Base-by-base conservation (phyloP, 2,113 vertebrate species). In the Pseudopipra pipra region DNA sequence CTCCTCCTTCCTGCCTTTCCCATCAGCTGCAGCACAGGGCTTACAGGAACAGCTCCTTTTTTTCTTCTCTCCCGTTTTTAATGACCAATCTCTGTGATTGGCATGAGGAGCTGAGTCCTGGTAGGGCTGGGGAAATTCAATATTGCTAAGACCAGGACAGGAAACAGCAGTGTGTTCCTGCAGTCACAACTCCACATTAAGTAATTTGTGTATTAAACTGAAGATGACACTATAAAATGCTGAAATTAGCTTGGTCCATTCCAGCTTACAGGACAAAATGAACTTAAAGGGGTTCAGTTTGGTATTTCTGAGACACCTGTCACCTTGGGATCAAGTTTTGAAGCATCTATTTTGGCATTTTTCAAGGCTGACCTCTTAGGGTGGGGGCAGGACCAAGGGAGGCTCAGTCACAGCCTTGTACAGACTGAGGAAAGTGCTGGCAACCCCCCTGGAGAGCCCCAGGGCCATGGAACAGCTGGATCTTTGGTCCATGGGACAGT, bases 111-210 rank as follows among this genome's bases (percentile, higher is more conserved):
- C 81, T 49, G 77, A 68, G 74, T 35, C 81, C 93, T 94, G 77
- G 66, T 79, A 75, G 49, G 31, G 66, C 89, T 85, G 70, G 81
- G 77, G 70, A 97, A 96, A 97, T 97, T 96, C 87, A 95, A 97
- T 97, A 96, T 97, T 96, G 95, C 49, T 65, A 22, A 96, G 85
- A 94, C 94, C 96, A 97, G 96, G 91, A 87, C 96, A 97, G 96
- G 96, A 97, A 97, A 89, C 91, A 89, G 89, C 58, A 58, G 39
- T n/a, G 62, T 91, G 87, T 43, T 90, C 89, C 89, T 96, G 94
- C 84, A 89, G 89, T 76, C 89, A 76, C 96, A 96, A 72, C 56
- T 81, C 86, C 77, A 52, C 91, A 95, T 97, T 93, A 95, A 95
- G 74, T 75, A 87, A 97, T 96, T 96, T 96, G 81, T 63, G 76